Conservation (phyloP, 2,888 invertebrate species). For the Cheilosia vernalis region DNA sequence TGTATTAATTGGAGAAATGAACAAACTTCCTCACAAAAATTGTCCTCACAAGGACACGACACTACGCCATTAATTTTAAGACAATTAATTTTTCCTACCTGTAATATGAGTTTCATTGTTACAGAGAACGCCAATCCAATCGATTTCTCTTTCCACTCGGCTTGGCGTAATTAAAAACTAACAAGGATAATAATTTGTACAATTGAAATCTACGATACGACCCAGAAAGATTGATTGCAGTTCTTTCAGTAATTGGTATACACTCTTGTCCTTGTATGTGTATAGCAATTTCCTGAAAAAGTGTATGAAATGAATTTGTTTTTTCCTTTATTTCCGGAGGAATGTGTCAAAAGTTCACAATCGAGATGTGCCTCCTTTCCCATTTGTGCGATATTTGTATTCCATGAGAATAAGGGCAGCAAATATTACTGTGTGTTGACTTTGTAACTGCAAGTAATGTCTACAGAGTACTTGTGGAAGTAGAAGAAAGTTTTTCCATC, state of each 20-base stretch:
- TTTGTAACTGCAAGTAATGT: constrained; percentile 7
- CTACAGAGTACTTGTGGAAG: not conserved
- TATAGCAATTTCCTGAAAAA: not conserved
- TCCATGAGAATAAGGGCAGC: not conserved
- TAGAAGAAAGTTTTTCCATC: constrained; percentile 42
- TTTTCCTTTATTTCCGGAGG: not conserved
- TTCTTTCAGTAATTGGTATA: constrained; percentile 1
- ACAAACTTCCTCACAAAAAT: too few species aligned
- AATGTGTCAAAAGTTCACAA: constrained; percentile 23
- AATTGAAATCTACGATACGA: constrained; percentile 29
- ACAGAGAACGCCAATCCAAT: constrained; percentile 16
- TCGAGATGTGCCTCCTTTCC: not conserved
- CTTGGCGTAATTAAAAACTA: constrained; percentile 51
- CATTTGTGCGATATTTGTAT: not conserved
- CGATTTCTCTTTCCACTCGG: constrained; percentile 3
- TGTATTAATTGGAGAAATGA: too few species aligned
- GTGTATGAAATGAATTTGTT: constrained; percentile 6
- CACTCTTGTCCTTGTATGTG: not conserved
- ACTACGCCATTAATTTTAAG: too few species aligned
- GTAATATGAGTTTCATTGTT: not conserved
- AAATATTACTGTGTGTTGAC: not conserved
- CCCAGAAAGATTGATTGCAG: not conserved
- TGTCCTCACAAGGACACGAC: too few species aligned
- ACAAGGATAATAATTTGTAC: constrained; percentile 54
- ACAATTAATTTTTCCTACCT: not conserved